Evolutionary conservation across 2,888 invertebrate genomes (phyloP), one percentile per base, ranked within the genome.

Genomic region (Stenoptilia bipunctidactyla): DNA sequence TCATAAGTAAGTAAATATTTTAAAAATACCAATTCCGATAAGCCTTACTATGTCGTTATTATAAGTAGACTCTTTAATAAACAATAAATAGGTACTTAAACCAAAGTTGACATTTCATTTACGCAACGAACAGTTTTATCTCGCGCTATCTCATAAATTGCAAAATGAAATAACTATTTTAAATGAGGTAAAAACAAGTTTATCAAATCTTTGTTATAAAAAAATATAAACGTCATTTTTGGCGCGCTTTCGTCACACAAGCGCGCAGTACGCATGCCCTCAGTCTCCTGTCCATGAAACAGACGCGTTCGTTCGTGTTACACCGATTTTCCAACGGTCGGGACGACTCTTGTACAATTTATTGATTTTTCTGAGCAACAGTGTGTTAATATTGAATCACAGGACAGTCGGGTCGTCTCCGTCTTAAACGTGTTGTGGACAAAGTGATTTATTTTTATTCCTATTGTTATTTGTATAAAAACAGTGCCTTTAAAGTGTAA

Each of bases 341-440:
- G 14, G n/a, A 13, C 13, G 12, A 33, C 13, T 33, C n/a, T 13
- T 20, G 20, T 20, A 20, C n/a, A 54, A 57, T 49, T 49, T 79
- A 82, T 82, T 64, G 82, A 82, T 82, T 71, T 67, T 34, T 59
- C 58, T 53, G 60, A 58, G 63, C 65, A 62, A 62, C 65, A 67
- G 61, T 64, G 59, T 69, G 59, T 53, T 59, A 61, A 66, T 67
- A 63, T 61, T 58, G 55, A 58, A 63, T 59, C 45, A 51, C 52
- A 52, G 55, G 53, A 52, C 53, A 48, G 48, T 40, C 44, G 53
- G 48, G 48, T 41, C 44, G 53, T 45, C 48, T 53, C 48, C 47
- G 53, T 54, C 50, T n/a, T 30, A 50, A 59, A 60, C 58, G 69
- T 67, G 71, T 65, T 62, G 68, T 68, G 68, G 51, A 38, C 50